Base-by-base conservation (phyloP, 2,888 invertebrate species). In the Hetaerina titia region DNA sequence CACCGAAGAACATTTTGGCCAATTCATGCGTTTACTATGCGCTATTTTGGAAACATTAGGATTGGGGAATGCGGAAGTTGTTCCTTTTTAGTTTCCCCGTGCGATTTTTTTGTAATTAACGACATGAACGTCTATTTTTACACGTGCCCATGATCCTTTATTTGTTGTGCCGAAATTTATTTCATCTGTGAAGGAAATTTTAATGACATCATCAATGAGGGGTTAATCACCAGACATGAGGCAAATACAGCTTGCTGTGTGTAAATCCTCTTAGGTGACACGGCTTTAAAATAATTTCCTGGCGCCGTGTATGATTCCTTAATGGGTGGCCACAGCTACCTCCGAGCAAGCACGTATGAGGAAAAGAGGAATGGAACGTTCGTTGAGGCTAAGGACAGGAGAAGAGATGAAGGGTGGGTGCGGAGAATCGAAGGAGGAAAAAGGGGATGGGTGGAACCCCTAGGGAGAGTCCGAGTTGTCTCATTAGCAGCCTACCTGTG, bases 401-500 rank as follows among this genome's bases (percentile, higher is more conserved):
- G 13, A 19, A 22, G 25, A 56, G 56, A 69, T 57, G 92, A 92
- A 56, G 45, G 31, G 17, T 56, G 90, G 64, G 22, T 74, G 69
- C 45, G 5, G 56, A 58, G 22, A 81, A n/a, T 81, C 25, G 57
- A n/a, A 11, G 7, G 89, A 89, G 31, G 89, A 13, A 8, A 8
- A 89, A 7, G 89, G 58, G 15, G 22, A 56, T 74, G 92, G 69
- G 64, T 22, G 45, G n/a, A 69, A 22, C 92, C 92, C 13, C 57
- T 63, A 5, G 11, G 63, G 15, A 92, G 92, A 92, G 19, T 31
- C 45, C 64, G 64, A 45, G 90, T 90, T 92, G 92, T 92, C 92
- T 92, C 92, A 92, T 92, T 92, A 92, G 92, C 92, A n/a, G 57
- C 64, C 90, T n/a, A 64, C 64, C 64, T n/a, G 90, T 90, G 92